Evolutionary conservation across 1,140 invertebrate genomes (phyloP), one percentile per base, ranked within the genome.

Genomic region (Philopotamus ludificatus): DNA sequence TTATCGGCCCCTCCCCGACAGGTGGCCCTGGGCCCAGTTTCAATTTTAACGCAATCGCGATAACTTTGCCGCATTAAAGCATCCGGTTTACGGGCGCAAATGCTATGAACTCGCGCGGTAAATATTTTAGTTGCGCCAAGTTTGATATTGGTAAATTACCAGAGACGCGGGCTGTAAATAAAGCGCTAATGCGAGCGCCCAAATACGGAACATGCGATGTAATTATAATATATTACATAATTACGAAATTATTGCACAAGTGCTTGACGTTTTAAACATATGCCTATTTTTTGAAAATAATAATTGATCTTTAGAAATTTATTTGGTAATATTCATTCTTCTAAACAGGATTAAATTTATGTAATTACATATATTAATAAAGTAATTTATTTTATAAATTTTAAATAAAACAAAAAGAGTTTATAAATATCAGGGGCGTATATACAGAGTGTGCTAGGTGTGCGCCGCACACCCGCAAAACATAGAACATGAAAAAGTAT

Each of bases 11-110:
- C 28, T 34, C 28, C 4, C 28, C 28, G 28, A 12, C 28, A 34
- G 4, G 4, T 12, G 12, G 4, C 12, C 12, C 28, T 7, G 28
- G 28, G 28, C 4, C 44, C 8, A 47, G 3, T 47, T 47, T 47
- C 44, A 47, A 47, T 47, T 47, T 16, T 4, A 47, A 47, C 44
- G 18, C 44, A 47, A 20, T 47, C 15, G 44, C 44, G 44, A 47
- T 8, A 47, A 47, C 4, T 47, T 47, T 20, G 44, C 44, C 44
- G 15, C 15, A 20, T 47, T 47, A 47, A 39, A 47, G 44, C 44
- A 47, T 47, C 44, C 44, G 44, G 44, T 47, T 47, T 47, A 47
- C 44, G 44, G 18, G 44, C 44, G 44, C 4, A 47, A 47, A 47
- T 20, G 44, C 8, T 20, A 47, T n/a, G n/a, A n/a, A 16, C 44